Percentiles rank a stretch among this genome's conserved stretches.
Evolutionary conservation across 2,888 invertebrate genomes (phyloP).

Genomic region (Danaus chrysippus): DNA sequence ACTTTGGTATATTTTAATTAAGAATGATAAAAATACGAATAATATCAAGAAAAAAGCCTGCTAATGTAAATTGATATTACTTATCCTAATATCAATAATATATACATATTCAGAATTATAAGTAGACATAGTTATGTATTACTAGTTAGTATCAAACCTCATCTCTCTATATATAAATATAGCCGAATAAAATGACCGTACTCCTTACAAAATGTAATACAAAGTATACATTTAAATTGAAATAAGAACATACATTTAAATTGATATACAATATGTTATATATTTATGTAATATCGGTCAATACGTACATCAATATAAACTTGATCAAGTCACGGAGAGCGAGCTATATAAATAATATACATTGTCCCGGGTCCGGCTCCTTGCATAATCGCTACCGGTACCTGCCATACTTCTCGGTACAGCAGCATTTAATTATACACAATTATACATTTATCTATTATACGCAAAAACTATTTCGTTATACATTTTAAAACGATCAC

Average conservation of each 20-base stretch:
- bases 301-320: conserved; percentile 33
- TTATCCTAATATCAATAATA: too few species aligned
- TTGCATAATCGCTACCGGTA: conserved; percentile 66
- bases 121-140: too few species aligned
- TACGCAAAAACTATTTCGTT: conserved; percentile 30
- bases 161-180: too few species aligned
- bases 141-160: too few species aligned
- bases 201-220: too few species aligned
- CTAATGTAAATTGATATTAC: too few species aligned
- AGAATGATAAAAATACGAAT: too few species aligned
- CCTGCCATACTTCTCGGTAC: conserved; percentile 45
- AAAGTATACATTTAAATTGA: too few species aligned
- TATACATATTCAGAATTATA: too few species aligned
- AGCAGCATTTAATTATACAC: conserved; percentile 52
- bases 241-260: conserved; percentile 13
- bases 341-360: conserved; percentile 51
- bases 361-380: conserved; percentile 69
- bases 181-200: too few species aligned
- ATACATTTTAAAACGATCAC: conserved; percentile 29
- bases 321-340: conserved; percentile 60
- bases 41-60: too few species aligned
- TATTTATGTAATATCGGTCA: conserved; percentile 25
- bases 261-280: conserved; percentile 21
- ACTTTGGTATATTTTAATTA: too few species aligned
- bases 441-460: conserved; percentile 37